Evolutionary conservation across 2,888 invertebrate genomes (phyloP).

Genomic region (Orthosia cruda): DNA sequence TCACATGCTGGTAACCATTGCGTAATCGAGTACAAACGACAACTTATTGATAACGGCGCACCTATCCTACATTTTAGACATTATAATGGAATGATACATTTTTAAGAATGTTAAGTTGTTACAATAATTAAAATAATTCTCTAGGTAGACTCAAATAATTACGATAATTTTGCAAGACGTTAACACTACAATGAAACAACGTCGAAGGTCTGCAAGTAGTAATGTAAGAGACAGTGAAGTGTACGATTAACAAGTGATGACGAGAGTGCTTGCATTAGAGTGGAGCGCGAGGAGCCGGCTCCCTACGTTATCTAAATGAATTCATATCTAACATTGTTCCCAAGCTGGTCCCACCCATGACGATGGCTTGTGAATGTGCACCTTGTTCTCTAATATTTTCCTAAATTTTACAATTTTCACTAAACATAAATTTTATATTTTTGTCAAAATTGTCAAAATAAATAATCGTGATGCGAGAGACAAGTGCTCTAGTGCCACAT

Average conservation of each 20-base stretch:
- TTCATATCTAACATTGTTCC: slow-evolving; percentile 91
- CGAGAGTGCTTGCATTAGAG: slow-evolving; percentile 84
- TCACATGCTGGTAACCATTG: slow-evolving; percentile 49
- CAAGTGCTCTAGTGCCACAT: slow-evolving; percentile 77
- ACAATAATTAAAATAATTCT: slow-evolving; percentile 77
- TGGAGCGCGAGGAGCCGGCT: slow-evolving; percentile 81
- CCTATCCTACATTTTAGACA: slow-evolving; percentile 90
- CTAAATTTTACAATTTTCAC: slow-evolving; percentile 55
- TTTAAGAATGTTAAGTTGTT: slow-evolving; percentile 89
- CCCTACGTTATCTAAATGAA: slow-evolving; percentile 88
- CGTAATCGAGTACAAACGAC: slow-evolving; percentile 66
- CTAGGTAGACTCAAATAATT: slow-evolving; percentile 69
- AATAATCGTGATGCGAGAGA: slow-evolving; percentile 69
- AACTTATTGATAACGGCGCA: slow-evolving; percentile 86
- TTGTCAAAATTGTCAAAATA: slow-evolving; percentile 56
- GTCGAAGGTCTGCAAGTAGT: slow-evolving; percentile 56
- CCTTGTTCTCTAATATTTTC: slow-evolving; percentile 72
- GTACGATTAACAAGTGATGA: slow-evolving; percentile 73
- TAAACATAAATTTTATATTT: slow-evolving; percentile 57
- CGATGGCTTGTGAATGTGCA: slow-evolving; percentile 89
- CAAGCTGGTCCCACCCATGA: slow-evolving; percentile 92
- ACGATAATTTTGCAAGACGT: slow-evolving; percentile 66
- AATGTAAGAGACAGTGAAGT: slow-evolving; percentile 62
- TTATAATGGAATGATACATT: slow-evolving; percentile 91
- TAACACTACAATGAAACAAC: slow-evolving; percentile 58